Conservation (phyloP, 2,113 vertebrate genomes). For the Marmota monax region DNA sequence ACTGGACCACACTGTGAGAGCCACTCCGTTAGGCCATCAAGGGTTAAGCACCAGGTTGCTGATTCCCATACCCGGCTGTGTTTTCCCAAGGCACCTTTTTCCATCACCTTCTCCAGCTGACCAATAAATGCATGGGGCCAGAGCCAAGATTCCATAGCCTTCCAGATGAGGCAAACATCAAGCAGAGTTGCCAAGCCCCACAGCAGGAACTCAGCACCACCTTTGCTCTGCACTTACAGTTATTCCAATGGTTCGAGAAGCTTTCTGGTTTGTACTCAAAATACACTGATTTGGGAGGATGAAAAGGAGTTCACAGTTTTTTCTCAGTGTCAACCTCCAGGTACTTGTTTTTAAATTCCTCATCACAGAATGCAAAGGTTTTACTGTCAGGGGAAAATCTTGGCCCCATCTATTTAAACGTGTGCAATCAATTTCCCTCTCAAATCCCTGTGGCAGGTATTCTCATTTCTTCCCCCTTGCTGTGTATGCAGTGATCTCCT, state of each 20-base stretch:
- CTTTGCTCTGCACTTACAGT: slow-evolving; percentile 19
- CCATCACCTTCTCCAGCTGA: slow-evolving; percentile 64
- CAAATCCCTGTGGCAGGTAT: slow-evolving; percentile 23
- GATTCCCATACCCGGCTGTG: slow-evolving; percentile 26
- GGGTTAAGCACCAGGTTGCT: slow-evolving; percentile 17
- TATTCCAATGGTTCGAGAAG: not conserved
- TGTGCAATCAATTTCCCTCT: slow-evolving; percentile 71
- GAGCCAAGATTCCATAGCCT: slow-evolving; percentile 68
- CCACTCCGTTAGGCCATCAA: not conserved
- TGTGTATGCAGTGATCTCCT: not conserved
- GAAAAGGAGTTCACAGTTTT: slow-evolving; percentile 20
- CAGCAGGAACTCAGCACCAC: not conserved
- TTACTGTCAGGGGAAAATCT: slow-evolving; percentile 46
- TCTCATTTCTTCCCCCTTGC: slow-evolving; percentile 62
- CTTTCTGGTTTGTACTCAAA: slow-evolving; percentile 39
- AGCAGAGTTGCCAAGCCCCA: slow-evolving; percentile 31
- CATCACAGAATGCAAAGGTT: slow-evolving; percentile 15
- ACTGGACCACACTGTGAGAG: not conserved
- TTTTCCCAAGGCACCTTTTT: slow-evolving; percentile 66
- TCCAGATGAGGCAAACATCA: slow-evolving; percentile 53
- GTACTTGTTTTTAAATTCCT: slow-evolving; percentile 45
- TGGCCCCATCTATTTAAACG: slow-evolving; percentile 63
- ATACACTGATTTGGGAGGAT: slow-evolving; percentile 18
- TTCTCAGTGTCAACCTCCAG: slow-evolving; percentile 40
- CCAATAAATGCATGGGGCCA: slow-evolving; percentile 58